Base-by-base conservation (phyloP, 2,888 invertebrate genomes). In the Lasioglossum lativentre region DNA sequence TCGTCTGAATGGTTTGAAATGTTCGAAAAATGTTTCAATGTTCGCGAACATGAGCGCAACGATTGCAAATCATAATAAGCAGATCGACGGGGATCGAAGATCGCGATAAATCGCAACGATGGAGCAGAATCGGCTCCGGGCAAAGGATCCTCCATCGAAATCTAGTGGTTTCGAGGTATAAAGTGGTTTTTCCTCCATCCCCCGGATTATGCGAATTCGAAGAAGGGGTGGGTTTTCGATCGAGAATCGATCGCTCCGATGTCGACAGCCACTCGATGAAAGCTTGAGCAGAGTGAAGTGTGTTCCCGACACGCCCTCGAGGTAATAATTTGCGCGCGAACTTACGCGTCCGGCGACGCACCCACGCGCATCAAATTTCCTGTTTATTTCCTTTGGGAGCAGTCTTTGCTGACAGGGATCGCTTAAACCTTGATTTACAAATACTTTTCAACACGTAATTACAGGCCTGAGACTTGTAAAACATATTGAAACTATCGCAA, bases 251-350 rank as follows among this genome's bases (percentile, higher is more conserved):
- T 79, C 82, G 68, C 59, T 45, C 76, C 16, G 30, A 27, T 78
- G 83, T 86, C 87, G 84, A 87, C 81, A 78, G 78, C 79, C 86
- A 87, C 86, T 86, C 87, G 86, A 78, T 73, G 42, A 78, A 78
- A 78, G 45, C 82, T 78, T 27, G 59, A 52, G 66, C 78, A 56
- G 8, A 56, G 34, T 52, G 75, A 81, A 85, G 86, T 56, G 80
- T 85, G 86, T 80, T 86, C 79, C 63, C 73, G 88, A 88, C 88
- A 85, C 82, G 75, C 80, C 75, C 85, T 87, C 82, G 42, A 80
- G 86, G 78, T 80, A 80, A 82, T 83, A 86, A 86, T 78, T 77
- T 45, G 52, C 40, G 19, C 34, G 63, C 42, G 34, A 42, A n/a
- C 45, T 14, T 30, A 23, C n/a, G 56, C n/a, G n/a, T 56, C 59